These are phyloP conservation scores for Apodemia zela DNA, from an alignment of 2,888 invertebrate species.

Conservation along the genomic window DNA sequence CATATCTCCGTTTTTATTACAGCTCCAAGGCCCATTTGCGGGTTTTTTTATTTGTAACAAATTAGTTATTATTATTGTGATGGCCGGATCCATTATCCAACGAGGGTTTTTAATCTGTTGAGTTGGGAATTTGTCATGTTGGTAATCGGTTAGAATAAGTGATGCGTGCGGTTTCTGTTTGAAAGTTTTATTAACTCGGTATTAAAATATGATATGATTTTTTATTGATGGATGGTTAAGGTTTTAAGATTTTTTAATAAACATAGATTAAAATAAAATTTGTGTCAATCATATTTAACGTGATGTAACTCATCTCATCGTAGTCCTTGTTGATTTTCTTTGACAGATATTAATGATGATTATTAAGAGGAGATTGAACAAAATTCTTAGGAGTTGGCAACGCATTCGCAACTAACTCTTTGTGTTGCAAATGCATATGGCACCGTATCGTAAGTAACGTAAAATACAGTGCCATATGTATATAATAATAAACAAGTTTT, in stretches of 20 bases:
- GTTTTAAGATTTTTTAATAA: not conserved
- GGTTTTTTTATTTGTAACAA: slow-evolving; percentile 75
- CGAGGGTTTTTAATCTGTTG: slow-evolving; percentile 38
- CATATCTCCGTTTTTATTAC: slow-evolving; percentile 76
- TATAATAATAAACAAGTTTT: no score
- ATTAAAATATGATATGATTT: not conserved
- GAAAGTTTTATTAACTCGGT: not conserved
- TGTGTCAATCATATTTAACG: no score
- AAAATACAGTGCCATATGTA: no score
- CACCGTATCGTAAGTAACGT: no score
- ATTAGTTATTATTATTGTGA: slow-evolving; percentile 74
- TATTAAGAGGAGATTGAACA: no score
- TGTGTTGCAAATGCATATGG: no score
- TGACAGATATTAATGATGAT: no score
- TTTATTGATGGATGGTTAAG: not conserved
- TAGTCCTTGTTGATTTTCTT: no score
- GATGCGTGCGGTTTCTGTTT: slow-evolving; percentile 12
- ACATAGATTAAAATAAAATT: not conserved
- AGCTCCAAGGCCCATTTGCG: slow-evolving; percentile 74
- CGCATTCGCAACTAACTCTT: no score
- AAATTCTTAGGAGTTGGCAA: no score
- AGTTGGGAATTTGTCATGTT: slow-evolving; percentile 16
- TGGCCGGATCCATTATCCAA: slow-evolving; percentile 64
- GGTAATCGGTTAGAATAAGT: slow-evolving; percentile 19
- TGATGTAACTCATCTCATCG: no score